A percentile compares a stretch with the other conserved stretches of the same genome.
Evolutionary conservation across 2,113 vertebrate genomes (phyloP).

Genomic region (Suncus etruscus): DNA sequence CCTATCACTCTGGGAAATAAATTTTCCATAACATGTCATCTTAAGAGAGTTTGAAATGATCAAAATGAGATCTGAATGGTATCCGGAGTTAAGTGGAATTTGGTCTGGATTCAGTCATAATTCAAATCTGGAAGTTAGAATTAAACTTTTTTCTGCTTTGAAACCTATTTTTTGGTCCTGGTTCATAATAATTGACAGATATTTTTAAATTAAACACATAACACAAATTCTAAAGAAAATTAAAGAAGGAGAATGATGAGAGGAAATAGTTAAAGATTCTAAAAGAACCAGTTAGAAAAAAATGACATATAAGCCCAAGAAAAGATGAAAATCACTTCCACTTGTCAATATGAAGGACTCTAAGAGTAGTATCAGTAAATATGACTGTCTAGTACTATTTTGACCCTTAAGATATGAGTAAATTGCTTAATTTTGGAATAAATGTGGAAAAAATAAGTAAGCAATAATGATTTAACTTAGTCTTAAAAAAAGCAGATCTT

Average conservation of each 20-base stretch:
- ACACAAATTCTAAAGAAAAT: neutral
- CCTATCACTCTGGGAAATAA: neutral
- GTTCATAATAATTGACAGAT: neutral
- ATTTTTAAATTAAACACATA: neutral
- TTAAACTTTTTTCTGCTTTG: neutral
- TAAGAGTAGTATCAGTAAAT: neutral
- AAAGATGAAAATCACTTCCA: neutral
- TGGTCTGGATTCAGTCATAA: neutral
- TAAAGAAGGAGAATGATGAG: neutral
- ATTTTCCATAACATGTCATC: neutral
- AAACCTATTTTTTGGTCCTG: neutral
- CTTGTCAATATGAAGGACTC: neutral
- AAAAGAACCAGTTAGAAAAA: neutral
- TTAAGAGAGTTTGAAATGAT: neutral
- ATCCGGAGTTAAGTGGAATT: neutral
- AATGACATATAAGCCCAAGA: neutral
- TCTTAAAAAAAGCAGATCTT: neutral
- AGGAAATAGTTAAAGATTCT: neutral
- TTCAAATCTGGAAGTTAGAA: neutral
- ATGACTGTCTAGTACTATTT: neutral
- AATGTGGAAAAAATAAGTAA: neutral
- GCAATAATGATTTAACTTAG: neutral
- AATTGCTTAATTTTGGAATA: neutral
- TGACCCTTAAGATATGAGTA: neutral
- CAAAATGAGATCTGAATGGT: neutral